Conservation (phyloP, 2,888 invertebrate species). For the Spilosoma lubricipeda region DNA sequence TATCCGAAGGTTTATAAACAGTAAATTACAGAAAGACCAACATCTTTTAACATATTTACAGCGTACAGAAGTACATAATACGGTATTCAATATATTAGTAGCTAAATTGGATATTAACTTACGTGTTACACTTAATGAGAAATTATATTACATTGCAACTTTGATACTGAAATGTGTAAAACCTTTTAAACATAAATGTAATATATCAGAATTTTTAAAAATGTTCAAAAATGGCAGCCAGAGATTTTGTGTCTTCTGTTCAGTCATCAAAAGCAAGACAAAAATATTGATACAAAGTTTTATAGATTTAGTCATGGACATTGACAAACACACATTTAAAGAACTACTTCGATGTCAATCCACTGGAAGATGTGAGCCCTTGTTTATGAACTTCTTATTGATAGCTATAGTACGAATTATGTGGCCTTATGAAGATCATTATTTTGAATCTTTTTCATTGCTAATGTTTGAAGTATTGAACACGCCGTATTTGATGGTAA, state of each 20-base stretch:
- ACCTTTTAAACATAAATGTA: neutral
- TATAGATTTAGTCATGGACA: neutral
- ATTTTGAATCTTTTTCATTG: neutral
- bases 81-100: neutral
- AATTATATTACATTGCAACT: neutral
- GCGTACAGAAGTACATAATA: neutral
- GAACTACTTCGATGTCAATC: constrained; percentile 1
- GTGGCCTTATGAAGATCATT: neutral
- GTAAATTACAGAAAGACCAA: constrained; percentile 18
- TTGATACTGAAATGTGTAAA: neutral
- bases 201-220: neutral
- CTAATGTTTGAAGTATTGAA: neutral
- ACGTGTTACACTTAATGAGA: constrained; percentile 22
- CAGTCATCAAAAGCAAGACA: neutral
- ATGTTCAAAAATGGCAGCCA: neutral
- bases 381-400: neutral
- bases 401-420: neutral
- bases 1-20: constrained; percentile 23
- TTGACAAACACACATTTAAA: neutral
- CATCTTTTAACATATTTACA: neutral
- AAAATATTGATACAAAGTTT: neutral
- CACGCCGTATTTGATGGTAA: neutral
- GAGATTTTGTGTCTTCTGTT: neutral
- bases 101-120: neutral
- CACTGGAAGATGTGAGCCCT: neutral